Percentiles rank a stretch among this genome's conserved stretches.
phyloP scores from a whole-genome alignment of 2,888 invertebrate genomes.

The Drosophila rellima region DNA sequence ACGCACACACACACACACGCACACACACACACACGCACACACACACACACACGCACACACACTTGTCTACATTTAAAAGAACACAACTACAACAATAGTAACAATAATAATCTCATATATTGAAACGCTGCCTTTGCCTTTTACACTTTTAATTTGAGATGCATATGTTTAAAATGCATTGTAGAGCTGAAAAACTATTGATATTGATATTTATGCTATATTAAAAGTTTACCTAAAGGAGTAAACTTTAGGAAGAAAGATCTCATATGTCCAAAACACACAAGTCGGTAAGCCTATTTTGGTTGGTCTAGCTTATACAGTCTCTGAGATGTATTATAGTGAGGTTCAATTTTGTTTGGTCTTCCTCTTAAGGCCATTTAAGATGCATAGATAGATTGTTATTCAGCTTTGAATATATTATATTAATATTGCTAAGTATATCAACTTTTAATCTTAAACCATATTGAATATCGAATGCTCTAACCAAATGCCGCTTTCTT shows the following conservation, averaged over 20 bases:
- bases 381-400: conserved; percentile 1
- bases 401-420: conserved; percentile 2
- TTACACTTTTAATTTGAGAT: conserved; percentile 54
- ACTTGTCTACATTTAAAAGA: not conserved
- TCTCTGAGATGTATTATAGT: no score
- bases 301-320: no score
- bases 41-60: not conserved
- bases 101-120: conserved; percentile 17
- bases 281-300: no score
- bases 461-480: conserved; percentile 34
- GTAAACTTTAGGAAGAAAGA: not conserved
- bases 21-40: conserved; percentile 5
- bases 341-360: no score
- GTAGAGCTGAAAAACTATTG: conserved; percentile 23
- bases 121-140: conserved; percentile 73
- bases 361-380: no score
- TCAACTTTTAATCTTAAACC: not conserved
- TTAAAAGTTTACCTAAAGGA: not conserved
- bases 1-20: conserved; percentile 8
- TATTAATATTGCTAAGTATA: not conserved
- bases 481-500: conserved; percentile 58
- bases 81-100: conserved; percentile 18
- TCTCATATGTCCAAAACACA: no score
- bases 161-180: not conserved
- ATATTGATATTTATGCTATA: not conserved